These are phyloP conservation scores for Oryzias curvinotus DNA, from an alignment of 2,113 vertebrate genomes.

Conservation along the genomic window DNA sequence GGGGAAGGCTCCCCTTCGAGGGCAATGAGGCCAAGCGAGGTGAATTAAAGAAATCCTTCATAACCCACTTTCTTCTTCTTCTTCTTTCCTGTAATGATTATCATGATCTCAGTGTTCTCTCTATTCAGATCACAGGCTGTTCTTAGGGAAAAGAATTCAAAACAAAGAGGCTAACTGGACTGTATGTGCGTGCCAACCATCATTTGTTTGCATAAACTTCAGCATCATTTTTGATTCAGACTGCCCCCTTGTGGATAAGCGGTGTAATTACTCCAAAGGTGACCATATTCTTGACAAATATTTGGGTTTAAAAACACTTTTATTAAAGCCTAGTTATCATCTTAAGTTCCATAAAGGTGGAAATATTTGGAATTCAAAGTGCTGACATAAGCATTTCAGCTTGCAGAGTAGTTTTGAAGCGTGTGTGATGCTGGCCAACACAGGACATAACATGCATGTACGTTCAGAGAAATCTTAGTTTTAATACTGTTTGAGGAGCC, in stretches of 20 bases:
- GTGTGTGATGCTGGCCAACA: background rate
- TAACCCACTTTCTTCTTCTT: background rate
- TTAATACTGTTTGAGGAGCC: conserved; percentile 85
- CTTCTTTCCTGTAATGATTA: background rate
- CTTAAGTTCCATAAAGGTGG: background rate
- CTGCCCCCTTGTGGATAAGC: conserved; percentile 42
- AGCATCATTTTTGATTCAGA: conserved; percentile 16
- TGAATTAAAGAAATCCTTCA: background rate
- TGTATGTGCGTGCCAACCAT: background rate
- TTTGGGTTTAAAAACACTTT: background rate
- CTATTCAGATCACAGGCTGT: no score
- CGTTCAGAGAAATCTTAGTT: conserved; percentile 7
- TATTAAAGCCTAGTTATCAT: conserved; percentile 2
- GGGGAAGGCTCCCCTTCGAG: no score
- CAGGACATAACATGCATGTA: background rate
- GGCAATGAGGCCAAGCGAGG: background rate
- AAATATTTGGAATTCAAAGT: conserved; percentile 3
- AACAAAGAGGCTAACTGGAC: background rate
- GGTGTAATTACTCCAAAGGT: background rate
- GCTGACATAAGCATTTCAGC: background rate
- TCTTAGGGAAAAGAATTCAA: background rate
- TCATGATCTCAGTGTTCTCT: background rate
- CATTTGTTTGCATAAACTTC: background rate
- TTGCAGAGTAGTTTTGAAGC: conserved; percentile 10
- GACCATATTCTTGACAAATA: conserved; percentile 12